Evolutionary conservation across 2,888 invertebrate species (phyloP).

Genomic region (Mythimna albipuncta): DNA sequence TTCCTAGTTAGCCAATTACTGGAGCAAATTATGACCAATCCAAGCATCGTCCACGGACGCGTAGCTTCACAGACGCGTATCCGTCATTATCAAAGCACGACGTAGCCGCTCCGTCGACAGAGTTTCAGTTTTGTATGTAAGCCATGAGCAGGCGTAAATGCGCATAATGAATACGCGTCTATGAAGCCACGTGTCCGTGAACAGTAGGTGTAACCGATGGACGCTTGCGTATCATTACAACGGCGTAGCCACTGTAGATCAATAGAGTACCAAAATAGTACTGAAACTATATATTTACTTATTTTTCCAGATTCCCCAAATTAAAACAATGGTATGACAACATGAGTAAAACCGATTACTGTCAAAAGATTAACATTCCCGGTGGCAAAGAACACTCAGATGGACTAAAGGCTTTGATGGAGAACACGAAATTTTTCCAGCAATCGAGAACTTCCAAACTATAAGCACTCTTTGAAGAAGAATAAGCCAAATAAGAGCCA

Average conservation of each 20-base stretch:
- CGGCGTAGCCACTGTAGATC: not conserved
- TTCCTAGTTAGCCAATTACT: not conserved
- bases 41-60: not conserved
- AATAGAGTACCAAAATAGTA: too few relatives aligned
- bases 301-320: conserved; percentile 81
- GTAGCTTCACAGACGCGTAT: too few relatives aligned
- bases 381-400: conserved; percentile 75
- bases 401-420: conserved; percentile 77
- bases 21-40: not conserved
- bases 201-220: not conserved
- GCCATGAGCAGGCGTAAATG: too few relatives aligned
- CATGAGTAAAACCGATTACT: conserved; percentile 79
- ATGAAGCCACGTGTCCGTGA: too few relatives aligned
- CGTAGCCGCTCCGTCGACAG: too few relatives aligned
- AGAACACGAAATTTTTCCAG: conserved; percentile 69
- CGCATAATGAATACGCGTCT: too few relatives aligned
- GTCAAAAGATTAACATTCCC: conserved; percentile 77
- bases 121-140: too few relatives aligned
- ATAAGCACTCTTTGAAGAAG: conserved; percentile 14
- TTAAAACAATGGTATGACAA: conserved; percentile 76
- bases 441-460: conserved; percentile 71
- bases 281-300: too few relatives aligned
- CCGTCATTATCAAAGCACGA: too few relatives aligned
- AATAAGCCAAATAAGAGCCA: not conserved
- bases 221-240: not conserved